Percentiles rank a stretch among this genome's conserved stretches.
Conservation (phyloP, 2,888 invertebrate species). For the Eupeodes latifasciatus region DNA sequence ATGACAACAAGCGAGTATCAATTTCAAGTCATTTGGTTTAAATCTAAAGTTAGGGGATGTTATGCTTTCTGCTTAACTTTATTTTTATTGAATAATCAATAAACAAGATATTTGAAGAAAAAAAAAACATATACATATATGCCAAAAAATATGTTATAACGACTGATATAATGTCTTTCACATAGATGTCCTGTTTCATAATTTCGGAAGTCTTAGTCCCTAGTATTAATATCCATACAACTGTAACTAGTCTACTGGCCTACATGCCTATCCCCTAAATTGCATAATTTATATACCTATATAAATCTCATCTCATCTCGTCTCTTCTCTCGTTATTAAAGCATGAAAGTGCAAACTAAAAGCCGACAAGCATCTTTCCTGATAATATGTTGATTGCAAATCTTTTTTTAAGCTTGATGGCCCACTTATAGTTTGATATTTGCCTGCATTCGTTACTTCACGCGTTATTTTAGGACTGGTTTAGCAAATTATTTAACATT, state of each 20-base stretch:
- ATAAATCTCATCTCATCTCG: not conserved
- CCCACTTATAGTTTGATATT: slow-evolving; percentile 14
- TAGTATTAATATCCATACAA: slow-evolving; percentile 12
- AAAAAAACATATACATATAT: too few relatives aligned
- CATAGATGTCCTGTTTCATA: not conserved
- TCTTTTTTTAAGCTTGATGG: slow-evolving; percentile 23
- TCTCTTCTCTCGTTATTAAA: not conserved
- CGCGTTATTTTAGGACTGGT: slow-evolving; percentile 2
- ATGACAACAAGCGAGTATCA: too few relatives aligned
- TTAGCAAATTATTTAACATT: slow-evolving; percentile 36
- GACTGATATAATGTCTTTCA: slow-evolving; percentile 16
- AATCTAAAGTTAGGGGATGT: too few relatives aligned
- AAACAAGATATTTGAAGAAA: too few relatives aligned
- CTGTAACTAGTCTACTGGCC: slow-evolving; percentile 30
- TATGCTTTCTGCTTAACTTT: too few relatives aligned
- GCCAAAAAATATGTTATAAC: not conserved
- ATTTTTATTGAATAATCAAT: too few relatives aligned
- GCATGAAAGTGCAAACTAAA: not conserved
- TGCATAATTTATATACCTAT: not conserved
- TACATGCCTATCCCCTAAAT: slow-evolving; percentile 3
- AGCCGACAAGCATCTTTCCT: not conserved
- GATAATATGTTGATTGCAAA: not conserved
- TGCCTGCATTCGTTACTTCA: not conserved
- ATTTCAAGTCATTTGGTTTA: too few relatives aligned
- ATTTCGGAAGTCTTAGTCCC: slow-evolving; percentile 7